Evolutionary conservation across 1,140 invertebrate species (phyloP).

Genomic region (Phenacoccus solenopsis): DNA sequence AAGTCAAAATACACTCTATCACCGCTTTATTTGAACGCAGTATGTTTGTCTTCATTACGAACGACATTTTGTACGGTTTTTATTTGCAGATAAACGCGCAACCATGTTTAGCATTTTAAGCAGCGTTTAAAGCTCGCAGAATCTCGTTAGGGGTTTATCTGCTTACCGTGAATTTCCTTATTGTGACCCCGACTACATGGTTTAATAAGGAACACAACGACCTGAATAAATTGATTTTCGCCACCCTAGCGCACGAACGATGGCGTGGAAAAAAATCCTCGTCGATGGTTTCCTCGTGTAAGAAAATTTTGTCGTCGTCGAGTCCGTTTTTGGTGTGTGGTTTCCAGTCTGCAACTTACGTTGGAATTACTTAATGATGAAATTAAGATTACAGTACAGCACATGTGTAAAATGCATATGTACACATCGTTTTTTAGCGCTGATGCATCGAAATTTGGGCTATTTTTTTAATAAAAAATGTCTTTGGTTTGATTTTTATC

Average conservation of each 20-base stretch:
- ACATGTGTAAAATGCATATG: too few relatives aligned
- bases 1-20: conserved; percentile 3
- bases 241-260: not conserved
- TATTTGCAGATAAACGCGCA: conserved; percentile 11
- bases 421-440: too few relatives aligned
- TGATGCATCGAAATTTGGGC: too few relatives aligned
- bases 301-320: too few relatives aligned
- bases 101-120: conserved; percentile 16
- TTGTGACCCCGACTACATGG: not conserved
- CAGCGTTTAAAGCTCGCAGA: conserved; percentile 10
- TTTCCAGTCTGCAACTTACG: too few relatives aligned
- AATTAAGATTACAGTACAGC: too few relatives aligned
- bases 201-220: conserved; percentile 13
- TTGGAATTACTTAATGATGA: too few relatives aligned
- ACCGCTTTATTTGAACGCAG: conserved; percentile 1
- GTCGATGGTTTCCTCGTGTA: too few relatives aligned
- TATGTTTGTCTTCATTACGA: conserved; percentile 13
- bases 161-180: not conserved
- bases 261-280: too few relatives aligned
- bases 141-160: conserved; percentile 15
- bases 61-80: conserved; percentile 16
- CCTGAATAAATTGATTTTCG: conserved; percentile 11
- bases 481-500: too few relatives aligned
- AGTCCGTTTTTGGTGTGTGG: too few relatives aligned
- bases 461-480: too few relatives aligned